phyloP scores from a whole-genome alignment of 1,140 invertebrate genomes.

The Drosophila orena region DNA sequence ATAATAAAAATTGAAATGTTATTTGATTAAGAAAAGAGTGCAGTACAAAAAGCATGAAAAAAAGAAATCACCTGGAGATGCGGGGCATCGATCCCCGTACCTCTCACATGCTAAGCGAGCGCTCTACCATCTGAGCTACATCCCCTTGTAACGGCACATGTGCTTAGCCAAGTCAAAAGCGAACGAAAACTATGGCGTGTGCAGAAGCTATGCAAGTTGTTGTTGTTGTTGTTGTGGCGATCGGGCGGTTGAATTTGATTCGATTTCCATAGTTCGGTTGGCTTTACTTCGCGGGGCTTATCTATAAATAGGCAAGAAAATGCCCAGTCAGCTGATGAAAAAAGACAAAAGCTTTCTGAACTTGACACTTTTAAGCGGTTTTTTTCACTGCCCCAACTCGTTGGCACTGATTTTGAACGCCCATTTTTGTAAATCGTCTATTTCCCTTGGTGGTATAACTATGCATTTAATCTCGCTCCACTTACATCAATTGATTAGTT shows the following conservation, averaged over 20 bases:
- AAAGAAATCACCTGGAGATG: slow-evolving; percentile 85
- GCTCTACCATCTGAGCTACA: slow-evolving; percentile 93
- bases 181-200: slow-evolving; percentile 20
- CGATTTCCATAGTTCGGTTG: slow-evolving; percentile 22
- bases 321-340: slow-evolving; percentile 34
- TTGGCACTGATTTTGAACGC: too few relatives aligned
- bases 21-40: not conserved
- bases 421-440: too few relatives aligned
- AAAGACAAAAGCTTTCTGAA: slow-evolving; percentile 28
- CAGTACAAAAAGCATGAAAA: slow-evolving; percentile 15
- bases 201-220: not conserved
- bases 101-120: slow-evolving; percentile 94
- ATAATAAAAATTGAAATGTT: too few relatives aligned
- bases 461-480: slow-evolving; percentile 2
- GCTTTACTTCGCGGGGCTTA: slow-evolving; percentile 11
- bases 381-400: not conserved
- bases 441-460: not conserved
- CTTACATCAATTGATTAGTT: slow-evolving; percentile 23
- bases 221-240: slow-evolving; percentile 8
- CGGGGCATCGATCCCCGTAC: slow-evolving; percentile 92
- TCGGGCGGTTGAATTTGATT: slow-evolving; percentile 16
- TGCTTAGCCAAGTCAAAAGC: slow-evolving; percentile 5
- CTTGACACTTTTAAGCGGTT: slow-evolving; percentile 40
- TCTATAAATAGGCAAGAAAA: slow-evolving; percentile 41
- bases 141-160: slow-evolving; percentile 46